A percentile compares a stretch with the other conserved stretches of the same genome.
Conservation (phyloP, 2,888 invertebrate genomes). For the Sesamia inferens region DNA sequence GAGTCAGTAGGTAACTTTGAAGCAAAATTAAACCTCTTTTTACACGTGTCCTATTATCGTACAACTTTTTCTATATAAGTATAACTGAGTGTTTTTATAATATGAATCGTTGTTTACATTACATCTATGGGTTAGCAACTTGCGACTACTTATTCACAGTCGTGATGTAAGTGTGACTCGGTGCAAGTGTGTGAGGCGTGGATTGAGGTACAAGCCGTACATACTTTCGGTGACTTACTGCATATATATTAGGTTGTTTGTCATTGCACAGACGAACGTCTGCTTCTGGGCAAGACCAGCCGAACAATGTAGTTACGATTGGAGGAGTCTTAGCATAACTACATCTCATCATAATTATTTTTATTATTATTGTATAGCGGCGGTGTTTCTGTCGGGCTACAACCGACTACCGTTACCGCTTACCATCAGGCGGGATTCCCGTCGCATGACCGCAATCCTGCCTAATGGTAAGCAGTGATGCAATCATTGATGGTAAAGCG, state of each 20-base stretch:
- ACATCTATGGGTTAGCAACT: conserved; percentile 11
- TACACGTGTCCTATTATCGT: conserved; percentile 3
- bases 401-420: too few relatives aligned
- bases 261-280: background rate
- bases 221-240: conserved; percentile 11
- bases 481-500: too few relatives aligned
- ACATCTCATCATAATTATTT: background rate
- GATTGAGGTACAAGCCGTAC: conserved; percentile 14
- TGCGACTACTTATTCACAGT: conserved; percentile 37
- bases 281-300: background rate
- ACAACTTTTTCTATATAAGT: conserved; percentile 2
- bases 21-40: background rate
- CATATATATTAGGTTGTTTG: conserved; percentile 8
- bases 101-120: conserved; percentile 24
- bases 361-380: too few relatives aligned
- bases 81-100: conserved; percentile 1
- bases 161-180: conserved; percentile 46
- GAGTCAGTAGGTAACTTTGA: background rate
- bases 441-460: too few relatives aligned
- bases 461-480: too few relatives aligned
- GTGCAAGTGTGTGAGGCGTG: conserved; percentile 14
- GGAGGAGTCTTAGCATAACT: background rate
- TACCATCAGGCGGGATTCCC: too few relatives aligned
- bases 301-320: background rate
- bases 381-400: too few relatives aligned